Evolutionary conservation across 2,888 invertebrate species (phyloP), one percentile per base, ranked within the genome.

Genomic region (Schrankia costaestrigalis): DNA sequence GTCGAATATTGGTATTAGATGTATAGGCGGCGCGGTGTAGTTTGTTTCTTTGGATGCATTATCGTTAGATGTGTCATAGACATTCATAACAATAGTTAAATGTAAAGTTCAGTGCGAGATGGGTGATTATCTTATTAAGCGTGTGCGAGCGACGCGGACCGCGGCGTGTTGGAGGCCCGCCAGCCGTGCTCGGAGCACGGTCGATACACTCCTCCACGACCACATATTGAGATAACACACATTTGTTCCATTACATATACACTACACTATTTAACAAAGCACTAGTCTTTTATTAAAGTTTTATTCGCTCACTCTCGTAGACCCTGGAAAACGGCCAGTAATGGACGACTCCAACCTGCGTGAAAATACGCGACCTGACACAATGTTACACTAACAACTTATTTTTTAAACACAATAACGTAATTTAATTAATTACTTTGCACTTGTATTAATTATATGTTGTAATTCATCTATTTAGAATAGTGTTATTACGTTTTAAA

Each of bases 401-500:
- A 40, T 34, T 28, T 38, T n/a, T 24, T 39, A 34, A 19, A 27
- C 39, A 37, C 31, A 33, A 25, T 18, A 36, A 40, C 24, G 26
- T 26, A 41, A 35, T 38, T 37, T 41, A 23, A 35, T 31, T 41
- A 31, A 42, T 38, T 38, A 37, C 38, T 27, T 52, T 34, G 47
- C 47, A 52, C 51, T 47, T 45, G 27, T 37, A 41, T 35, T 41
- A 48, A 54, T 53, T 63, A 49, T 50, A 48, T 67, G 69, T 42
- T 28, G 38, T 35, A 38, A 73, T 73, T 78, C 78, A 74, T 73
- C 70, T 74, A 77, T 79, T 78, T 65, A 64, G 55, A 52, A 56
- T 58, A 69, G 61, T 67, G 66, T 72, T 75, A 80, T 74, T 78
- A 73, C 76, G 76, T 78, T 81, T 80, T 77, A 78, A 67, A 71